phyloP scores from a whole-genome alignment of 1,140 invertebrate species.

The Cotesia vestalis region DNA sequence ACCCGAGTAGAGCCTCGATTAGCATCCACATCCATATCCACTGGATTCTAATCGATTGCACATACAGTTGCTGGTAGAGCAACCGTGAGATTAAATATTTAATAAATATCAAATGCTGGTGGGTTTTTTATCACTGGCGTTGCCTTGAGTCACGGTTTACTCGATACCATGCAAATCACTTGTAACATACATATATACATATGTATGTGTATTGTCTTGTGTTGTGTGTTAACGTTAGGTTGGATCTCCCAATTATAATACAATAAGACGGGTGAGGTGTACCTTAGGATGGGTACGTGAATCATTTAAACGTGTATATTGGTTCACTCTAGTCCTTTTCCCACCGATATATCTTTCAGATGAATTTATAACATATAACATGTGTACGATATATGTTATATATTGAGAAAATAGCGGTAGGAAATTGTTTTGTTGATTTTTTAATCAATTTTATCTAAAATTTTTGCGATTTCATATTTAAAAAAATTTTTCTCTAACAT shows the following conservation, averaged over 20 bases:
- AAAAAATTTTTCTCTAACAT: too few species aligned
- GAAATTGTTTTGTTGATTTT: too few species aligned
- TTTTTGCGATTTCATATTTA: too few species aligned
- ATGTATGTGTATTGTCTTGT: background rate
- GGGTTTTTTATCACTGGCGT: background rate
- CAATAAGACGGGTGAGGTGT: conserved; percentile 24
- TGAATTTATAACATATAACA: too few species aligned
- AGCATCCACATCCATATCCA: background rate
- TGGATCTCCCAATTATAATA: conserved; percentile 23
- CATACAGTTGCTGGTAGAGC: background rate
- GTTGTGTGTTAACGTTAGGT: background rate
- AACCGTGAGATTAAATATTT: conserved; percentile 11
- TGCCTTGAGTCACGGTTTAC: background rate
- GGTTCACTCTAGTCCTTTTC: too few species aligned
- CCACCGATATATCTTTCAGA: too few species aligned
- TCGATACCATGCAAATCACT: conserved; percentile 15
- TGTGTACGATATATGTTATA: too few species aligned
- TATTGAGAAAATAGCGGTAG: too few species aligned
- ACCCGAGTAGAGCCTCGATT: conserved; percentile 3
- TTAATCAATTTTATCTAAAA: too few species aligned
- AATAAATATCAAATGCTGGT: conserved; percentile 8
- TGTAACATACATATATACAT: background rate
- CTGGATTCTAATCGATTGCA: conserved; percentile 15
- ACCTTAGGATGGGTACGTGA: conserved; percentile 20
- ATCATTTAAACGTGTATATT: conserved; percentile 26